These are phyloP conservation scores for Cotesia glomerata DNA, from an alignment of 1,140 invertebrate species.

Conservation along the genomic window DNA sequence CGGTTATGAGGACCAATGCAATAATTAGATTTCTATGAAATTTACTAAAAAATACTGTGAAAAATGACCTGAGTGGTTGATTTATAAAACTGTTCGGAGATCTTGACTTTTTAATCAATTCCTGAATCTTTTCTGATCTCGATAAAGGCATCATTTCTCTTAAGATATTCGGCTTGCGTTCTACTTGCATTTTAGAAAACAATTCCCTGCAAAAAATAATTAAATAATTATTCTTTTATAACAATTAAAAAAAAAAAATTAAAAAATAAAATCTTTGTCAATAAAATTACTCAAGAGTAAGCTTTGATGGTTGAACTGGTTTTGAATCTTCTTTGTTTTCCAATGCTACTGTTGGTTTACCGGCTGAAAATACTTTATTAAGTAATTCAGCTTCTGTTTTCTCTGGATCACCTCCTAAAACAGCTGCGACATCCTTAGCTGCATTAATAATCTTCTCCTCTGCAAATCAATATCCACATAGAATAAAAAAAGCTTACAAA, in stretches of 20 bases:
- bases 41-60: too few species aligned
- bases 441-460: constrained; percentile 65
- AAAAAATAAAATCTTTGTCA: not conserved
- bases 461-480: constrained; percentile 35
- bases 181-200: constrained; percentile 77
- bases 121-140: not conserved
- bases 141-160: constrained; percentile 14
- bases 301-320: constrained; percentile 3
- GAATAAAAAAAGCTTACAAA: not conserved
- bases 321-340: not conserved
- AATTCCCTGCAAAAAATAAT: constrained; percentile 67
- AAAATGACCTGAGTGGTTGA: too few species aligned
- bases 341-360: not conserved
- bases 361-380: constrained; percentile 65
- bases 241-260: constrained; percentile 47
- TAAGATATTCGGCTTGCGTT: constrained; percentile 57
- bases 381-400: constrained; percentile 79
- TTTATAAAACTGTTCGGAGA: too few species aligned
- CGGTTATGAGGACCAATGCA: too few species aligned
- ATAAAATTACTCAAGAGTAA: constrained; percentile 6
- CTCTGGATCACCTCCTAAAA: constrained; percentile 69
- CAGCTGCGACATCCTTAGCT: constrained; percentile 72
- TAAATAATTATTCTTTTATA: constrained; percentile 36
- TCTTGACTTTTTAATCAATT: constrained; percentile 1
- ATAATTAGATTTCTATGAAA: too few species aligned